These are phyloP conservation scores for Cephus pulcher DNA, from an alignment of 2,888 invertebrate genomes.

Conservation along the genomic window DNA sequence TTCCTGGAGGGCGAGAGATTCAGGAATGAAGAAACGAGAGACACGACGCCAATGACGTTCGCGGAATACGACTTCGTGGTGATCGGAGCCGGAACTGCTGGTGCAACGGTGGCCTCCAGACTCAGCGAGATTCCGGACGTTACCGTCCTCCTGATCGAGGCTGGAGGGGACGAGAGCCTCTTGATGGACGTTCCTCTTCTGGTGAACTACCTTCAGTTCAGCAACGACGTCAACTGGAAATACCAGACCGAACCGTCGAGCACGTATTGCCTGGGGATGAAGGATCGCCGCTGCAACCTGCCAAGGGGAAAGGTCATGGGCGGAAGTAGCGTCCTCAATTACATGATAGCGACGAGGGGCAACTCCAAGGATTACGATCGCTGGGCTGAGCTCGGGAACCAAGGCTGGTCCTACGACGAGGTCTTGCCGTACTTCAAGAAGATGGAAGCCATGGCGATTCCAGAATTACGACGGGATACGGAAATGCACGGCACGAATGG, in stretches of 20 bases:
- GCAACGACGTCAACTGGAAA: slow-evolving; percentile 79
- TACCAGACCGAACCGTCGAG: slow-evolving; percentile 83
- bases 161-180: slow-evolving; percentile 76
- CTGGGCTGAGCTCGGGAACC: slow-evolving; percentile 80
- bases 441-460: slow-evolving; percentile 73
- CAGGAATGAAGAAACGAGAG: slow-evolving; percentile 69
- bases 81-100: slow-evolving; percentile 85
- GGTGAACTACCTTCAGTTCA: slow-evolving; percentile 79
- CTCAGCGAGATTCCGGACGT: slow-evolving; percentile 77
- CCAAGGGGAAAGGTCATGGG: slow-evolving; percentile 82
- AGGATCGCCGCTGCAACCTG: slow-evolving; percentile 54
- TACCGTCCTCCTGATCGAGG: slow-evolving; percentile 79
- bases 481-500: slow-evolving; percentile 72
- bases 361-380: slow-evolving; percentile 79
- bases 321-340: slow-evolving; percentile 83
- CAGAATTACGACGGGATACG: slow-evolving; percentile 55
- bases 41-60: slow-evolving; percentile 66
- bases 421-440: slow-evolving; percentile 83
- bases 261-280: slow-evolving; percentile 74
- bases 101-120: slow-evolving; percentile 80
- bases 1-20: slow-evolving; percentile 70
- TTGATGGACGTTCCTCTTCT: slow-evolving; percentile 82
- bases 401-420: slow-evolving; percentile 80
- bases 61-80: slow-evolving; percentile 81
- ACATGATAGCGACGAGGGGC: slow-evolving; percentile 84